Evolutionary conservation across 2,888 invertebrate genomes (phyloP), one percentile per base, ranked within the genome.

Genomic region (Petrolisthes manimaculis): DNA sequence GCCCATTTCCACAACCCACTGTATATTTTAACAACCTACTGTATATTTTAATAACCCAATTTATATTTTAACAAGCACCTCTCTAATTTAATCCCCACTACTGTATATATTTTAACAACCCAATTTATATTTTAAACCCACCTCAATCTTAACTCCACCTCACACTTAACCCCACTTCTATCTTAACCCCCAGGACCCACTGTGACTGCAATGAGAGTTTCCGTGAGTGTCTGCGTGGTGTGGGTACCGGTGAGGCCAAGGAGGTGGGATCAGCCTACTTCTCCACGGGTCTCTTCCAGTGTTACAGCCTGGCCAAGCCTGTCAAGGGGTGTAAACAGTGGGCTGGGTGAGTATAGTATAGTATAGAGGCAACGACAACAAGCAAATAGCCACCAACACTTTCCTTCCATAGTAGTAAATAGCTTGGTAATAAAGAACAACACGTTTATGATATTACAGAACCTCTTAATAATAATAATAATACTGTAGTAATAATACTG

Each of bases 181-280:
- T n/a, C 37, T 24, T 5, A 18, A 24, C 54, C 79, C n/a, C n/a
- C 93, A 95, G 96, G 86, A 95, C 96, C 0, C 95, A 96, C 92
- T 96, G 96, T 92, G 95, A 95, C 92, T 96, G 96, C 92, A 96
- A 96, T 92, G 95, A 95, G 0, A 94, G 94, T 91, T 95, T 96
- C 92, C 94, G 96, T 69, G 93, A 95, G 86, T 96, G 96, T 92
- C 93, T 96, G 81, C 95, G 95, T 92, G 94, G 74, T 0, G 90
- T 89, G 24, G 88, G 88, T 14, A 89, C 86, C n/a, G 88, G 69
- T 4, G 89, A 87, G 51, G 89, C 89, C 54, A 86, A 89, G 69
- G 90, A 91, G 54, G 90, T 91, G 51, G 90, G 88, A 18, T 84
- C 77, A 1, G 89, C 90, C n/a, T 91, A 89, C 83, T 91, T 91